These are phyloP conservation scores for Pocillopora grandis DNA, from an alignment of 92 coral and sea anemone species.

Conservation along the genomic window DNA sequence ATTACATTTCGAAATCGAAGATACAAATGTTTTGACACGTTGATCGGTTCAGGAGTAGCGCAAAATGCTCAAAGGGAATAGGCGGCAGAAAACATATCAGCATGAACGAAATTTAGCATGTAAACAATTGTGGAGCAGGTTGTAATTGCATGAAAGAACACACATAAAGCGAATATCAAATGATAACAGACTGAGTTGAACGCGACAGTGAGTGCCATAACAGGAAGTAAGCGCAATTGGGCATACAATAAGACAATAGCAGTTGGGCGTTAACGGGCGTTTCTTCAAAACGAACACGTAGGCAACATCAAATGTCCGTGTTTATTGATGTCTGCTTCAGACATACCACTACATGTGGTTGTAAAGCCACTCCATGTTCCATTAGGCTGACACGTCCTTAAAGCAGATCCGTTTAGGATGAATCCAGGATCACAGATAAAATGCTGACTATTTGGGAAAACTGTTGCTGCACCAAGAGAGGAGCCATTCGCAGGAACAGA, in stretches of 20 bases:
- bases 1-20: not conserved
- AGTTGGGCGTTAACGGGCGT: not conserved
- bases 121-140: not conserved
- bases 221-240: not conserved
- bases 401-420: slow-evolving; percentile 26
- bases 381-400: slow-evolving; percentile 34
- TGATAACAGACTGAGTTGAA: too few species aligned
- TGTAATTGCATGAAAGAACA: too few species aligned
- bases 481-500: slow-evolving; percentile 29
- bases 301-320: not conserved
- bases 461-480: slow-evolving; percentile 8
- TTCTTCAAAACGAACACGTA: not conserved
- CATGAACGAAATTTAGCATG: not conserved
- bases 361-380: slow-evolving; percentile 39
- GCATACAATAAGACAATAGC: not conserved
- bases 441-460: slow-evolving; percentile 7
- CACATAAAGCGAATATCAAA: too few species aligned
- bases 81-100: not conserved
- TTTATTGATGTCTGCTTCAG: not conserved
- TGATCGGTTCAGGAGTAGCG: too few species aligned
- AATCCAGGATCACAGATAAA: slow-evolving; percentile 34
- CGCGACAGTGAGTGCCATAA: too few species aligned
- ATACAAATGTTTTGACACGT: not conserved
- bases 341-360: slow-evolving; percentile 22
- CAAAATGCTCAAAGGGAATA: too few species aligned